Base-by-base conservation (phyloP, 2,113 vertebrate species). In the Trachemys scripta region DNA sequence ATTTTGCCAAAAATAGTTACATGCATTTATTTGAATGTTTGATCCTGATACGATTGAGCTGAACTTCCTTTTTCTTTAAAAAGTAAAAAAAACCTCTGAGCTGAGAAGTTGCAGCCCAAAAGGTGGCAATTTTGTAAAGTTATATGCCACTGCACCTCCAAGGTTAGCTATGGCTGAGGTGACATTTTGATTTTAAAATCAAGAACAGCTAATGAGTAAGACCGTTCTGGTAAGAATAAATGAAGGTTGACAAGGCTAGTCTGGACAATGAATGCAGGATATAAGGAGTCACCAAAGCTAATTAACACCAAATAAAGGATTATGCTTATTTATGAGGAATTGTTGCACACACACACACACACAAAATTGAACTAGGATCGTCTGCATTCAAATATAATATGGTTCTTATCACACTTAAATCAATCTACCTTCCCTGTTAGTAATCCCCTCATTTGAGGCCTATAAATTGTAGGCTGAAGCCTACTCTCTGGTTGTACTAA, bases 301-400 rank as follows among this genome's bases (percentile, higher is more conserved):
- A 94, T 93, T 94, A 89, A 85, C 5, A 10, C 2, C 19, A 20
- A 82, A 90, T 82, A 80, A 93, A 89, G 14, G 24, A 25, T 42
- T 17, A 3, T 17, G 62, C 1, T 69, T 80, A 14, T 69, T 86
- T 4, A 92, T 78, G 45, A 90, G 2, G 91, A 93, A 45, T 42
- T 4, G 0, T 86, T 91, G 4, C 5, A 13, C 9, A 4, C 49
- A 38, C 31, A 31, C 79, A 5, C 13, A 5, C 13, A 47, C 35
- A 31, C 79, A 51, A 82, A 83, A 35, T 3, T 12, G 29, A 31
- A 62, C 12, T 6, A 29, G 29, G 59, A 62, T 14, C 5, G 6
- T 31, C 5, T 62, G 59, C 27, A 59, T 31, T 59, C 57, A 59
- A 59, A 31, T 29, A 49, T 17, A 90, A n/a, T 56, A 72, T 49